A percentile compares a stretch with the other conserved stretches of the same genome.
Conservation (phyloP, 2,888 invertebrate species). For the Fabriciana adippe region DNA sequence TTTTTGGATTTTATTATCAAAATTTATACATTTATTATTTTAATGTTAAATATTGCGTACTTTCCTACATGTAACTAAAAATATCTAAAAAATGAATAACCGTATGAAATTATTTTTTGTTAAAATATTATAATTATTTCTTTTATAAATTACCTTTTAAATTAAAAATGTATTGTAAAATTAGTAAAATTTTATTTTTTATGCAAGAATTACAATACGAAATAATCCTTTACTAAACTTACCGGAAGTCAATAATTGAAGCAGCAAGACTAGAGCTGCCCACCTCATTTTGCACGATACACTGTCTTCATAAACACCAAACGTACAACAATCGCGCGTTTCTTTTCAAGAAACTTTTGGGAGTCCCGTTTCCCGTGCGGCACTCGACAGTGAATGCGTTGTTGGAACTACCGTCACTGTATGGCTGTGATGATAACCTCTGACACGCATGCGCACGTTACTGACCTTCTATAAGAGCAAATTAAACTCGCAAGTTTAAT, state of each 20-base stretch:
- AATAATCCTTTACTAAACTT: slow-evolving; percentile 42
- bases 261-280: slow-evolving; percentile 54
- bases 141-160: too few relatives aligned
- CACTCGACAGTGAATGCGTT: slow-evolving; percentile 51
- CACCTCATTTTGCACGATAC: slow-evolving; percentile 62
- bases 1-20: too few relatives aligned
- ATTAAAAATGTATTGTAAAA: too few relatives aligned
- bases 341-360: slow-evolving; percentile 58
- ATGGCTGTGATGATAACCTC: slow-evolving; percentile 49
- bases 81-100: too few relatives aligned
- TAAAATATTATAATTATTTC: too few relatives aligned
- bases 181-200: slow-evolving; percentile 1
- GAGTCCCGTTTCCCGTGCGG: slow-evolving; percentile 48
- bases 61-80: too few relatives aligned
- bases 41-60: too few relatives aligned
- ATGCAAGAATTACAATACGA: background rate
- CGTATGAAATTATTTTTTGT: too few relatives aligned
- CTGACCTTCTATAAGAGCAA: slow-evolving; percentile 43
- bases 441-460: slow-evolving; percentile 65
- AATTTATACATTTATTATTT: too few relatives aligned
- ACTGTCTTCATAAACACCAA: slow-evolving; percentile 51
- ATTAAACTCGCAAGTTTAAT: slow-evolving; percentile 43
- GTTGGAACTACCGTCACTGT: slow-evolving; percentile 52
- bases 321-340: slow-evolving; percentile 35
- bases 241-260: slow-evolving; percentile 61